Percentiles rank a stretch among this genome's conserved stretches.
phyloP scores from a whole-genome alignment of 2,113 vertebrate genomes.

The Heterotilapia buettikoferi region DNA sequence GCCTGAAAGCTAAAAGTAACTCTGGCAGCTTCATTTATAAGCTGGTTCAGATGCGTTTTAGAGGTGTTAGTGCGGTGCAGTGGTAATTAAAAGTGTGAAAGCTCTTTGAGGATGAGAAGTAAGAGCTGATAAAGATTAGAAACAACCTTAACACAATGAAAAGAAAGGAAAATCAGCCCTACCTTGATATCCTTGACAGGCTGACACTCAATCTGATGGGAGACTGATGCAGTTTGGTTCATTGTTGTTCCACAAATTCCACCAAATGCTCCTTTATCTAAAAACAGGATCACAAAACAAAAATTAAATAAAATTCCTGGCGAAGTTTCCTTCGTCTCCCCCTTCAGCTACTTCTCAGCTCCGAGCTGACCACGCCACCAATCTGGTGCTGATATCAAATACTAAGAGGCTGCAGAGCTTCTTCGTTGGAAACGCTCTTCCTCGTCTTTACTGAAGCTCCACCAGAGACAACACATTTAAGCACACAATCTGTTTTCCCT shows the following conservation, averaged over 20 bases:
- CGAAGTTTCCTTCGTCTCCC: conserved; percentile 24
- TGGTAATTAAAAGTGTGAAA: neutral
- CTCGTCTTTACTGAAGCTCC: neutral
- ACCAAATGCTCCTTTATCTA: neutral
- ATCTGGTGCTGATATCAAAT: neutral
- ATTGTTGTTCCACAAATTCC: conserved; percentile 7
- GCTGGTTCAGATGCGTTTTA: neutral
- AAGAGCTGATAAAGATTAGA: neutral
- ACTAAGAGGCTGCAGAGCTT: neutral
- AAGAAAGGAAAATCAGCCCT: neutral
- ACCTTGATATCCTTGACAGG: conserved; percentile 50
- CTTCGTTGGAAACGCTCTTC: neutral
- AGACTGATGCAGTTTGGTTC: conserved; percentile 62
- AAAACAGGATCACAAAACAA: neutral
- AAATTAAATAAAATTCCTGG: neutral
- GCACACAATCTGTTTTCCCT: neutral
- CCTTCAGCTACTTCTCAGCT: neutral
- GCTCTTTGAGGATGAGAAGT: neutral
- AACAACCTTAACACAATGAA: neutral
- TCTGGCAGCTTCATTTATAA: neutral
- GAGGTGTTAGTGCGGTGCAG: neutral
- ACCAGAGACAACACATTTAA: neutral
- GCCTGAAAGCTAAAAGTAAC: neutral
- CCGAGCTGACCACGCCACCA: neutral
- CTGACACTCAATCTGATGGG: conserved; percentile 60